Evolutionary conservation across 2,888 invertebrate genomes (phyloP).

Genomic region (Orchestes rusci): DNA sequence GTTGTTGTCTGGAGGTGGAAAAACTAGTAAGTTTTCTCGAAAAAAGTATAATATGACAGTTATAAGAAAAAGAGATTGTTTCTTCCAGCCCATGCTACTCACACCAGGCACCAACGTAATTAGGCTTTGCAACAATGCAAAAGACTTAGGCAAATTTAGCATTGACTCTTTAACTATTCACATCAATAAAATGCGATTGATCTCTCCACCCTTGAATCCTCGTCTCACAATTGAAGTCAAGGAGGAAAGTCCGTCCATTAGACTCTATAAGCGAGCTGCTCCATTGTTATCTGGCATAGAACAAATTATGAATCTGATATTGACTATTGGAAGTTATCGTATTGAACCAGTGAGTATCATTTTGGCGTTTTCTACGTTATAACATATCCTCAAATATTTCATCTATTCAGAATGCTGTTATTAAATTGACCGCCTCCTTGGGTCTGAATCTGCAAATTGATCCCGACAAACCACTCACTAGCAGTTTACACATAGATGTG

Average conservation of each 20-base stretch:
- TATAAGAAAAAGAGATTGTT: neutral
- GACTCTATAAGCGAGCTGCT: constrained; percentile 50
- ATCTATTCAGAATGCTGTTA: constrained; percentile 48
- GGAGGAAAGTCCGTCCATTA: constrained; percentile 42
- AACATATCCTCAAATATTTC: neutral
- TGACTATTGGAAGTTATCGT: constrained; percentile 71
- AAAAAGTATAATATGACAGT: neutral
- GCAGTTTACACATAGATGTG: constrained; percentile 46
- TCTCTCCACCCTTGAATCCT: constrained; percentile 57
- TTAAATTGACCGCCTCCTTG: constrained; percentile 60
- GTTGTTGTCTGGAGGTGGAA: constrained; percentile 32
- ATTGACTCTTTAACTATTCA: constrained; percentile 63
- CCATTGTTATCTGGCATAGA: constrained; percentile 76
- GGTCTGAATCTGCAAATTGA: constrained; percentile 55
- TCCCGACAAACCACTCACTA: constrained; percentile 39
- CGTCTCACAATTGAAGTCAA: constrained; percentile 48
- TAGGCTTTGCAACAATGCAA: constrained; percentile 53
- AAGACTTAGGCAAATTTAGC: constrained; percentile 61
- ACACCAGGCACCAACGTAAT: constrained; percentile 60
- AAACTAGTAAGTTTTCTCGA: constrained; percentile 33
- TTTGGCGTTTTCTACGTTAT: neutral
- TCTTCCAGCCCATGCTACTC: constrained; percentile 39
- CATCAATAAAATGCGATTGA: constrained; percentile 59
- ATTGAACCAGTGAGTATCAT: constrained; percentile 56
- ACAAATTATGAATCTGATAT: constrained; percentile 66